A percentile compares a stretch with the other conserved stretches of the same genome.
These are phyloP conservation scores for Chalcis sispes DNA, from an alignment of 2,888 invertebrate species.

Conservation along the genomic window DNA sequence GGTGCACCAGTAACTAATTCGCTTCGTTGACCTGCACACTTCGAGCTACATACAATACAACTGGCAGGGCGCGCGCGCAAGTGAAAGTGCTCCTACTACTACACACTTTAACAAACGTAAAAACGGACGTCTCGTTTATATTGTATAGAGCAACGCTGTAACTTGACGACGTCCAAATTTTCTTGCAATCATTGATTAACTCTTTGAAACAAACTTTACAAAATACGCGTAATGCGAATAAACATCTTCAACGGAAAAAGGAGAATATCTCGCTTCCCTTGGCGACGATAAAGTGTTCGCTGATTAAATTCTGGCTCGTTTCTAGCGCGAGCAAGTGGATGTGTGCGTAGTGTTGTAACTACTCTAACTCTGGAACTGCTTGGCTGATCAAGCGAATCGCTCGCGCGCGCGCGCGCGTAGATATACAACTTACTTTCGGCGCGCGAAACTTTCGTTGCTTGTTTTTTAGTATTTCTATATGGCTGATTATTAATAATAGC, in stretches of 20 bases:
- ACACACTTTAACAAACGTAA: background rate
- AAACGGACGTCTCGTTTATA: background rate
- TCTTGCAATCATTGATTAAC: no score
- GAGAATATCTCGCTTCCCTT: background rate
- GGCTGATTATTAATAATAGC: no score
- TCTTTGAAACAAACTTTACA: no score
- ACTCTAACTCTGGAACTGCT: conserved; percentile 44
- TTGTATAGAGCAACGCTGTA: background rate
- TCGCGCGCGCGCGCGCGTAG: background rate
- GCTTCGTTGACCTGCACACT: conserved; percentile 12
- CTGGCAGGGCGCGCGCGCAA: conserved; percentile 7
- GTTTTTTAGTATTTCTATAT: no score
- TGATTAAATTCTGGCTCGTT: conserved; percentile 37
- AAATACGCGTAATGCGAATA: background rate
- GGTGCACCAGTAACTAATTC: conserved; percentile 3
- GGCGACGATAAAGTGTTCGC: conserved; percentile 20
- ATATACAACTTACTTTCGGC: conserved; percentile 18
- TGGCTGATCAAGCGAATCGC: conserved; percentile 60
- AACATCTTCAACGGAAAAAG: background rate
- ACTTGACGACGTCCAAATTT: background rate
- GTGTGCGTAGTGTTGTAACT: conserved; percentile 22
- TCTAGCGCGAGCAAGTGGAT: background rate
- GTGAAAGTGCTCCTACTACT: conserved; percentile 37
- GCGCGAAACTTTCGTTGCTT: no score
- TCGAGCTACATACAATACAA: no score